phyloP scores from a whole-genome alignment of 1,140 invertebrate species.

The Neodiprion pinetum region DNA sequence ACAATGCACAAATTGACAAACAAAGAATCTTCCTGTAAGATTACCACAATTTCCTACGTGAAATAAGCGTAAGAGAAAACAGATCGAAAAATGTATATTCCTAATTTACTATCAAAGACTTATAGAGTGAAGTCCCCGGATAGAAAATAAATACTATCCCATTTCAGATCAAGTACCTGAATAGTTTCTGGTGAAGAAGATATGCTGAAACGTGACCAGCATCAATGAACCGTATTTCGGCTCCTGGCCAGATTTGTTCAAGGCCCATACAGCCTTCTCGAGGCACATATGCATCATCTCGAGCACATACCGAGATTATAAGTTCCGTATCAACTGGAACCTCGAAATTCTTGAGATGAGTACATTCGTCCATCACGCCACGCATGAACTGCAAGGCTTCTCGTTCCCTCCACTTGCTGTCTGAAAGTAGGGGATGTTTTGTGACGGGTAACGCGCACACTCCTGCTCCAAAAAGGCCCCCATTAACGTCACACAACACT shows the following conservation, averaged over 20 bases:
- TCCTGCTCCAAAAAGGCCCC: slow-evolving; percentile 33
- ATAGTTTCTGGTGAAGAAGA: slow-evolving; percentile 83
- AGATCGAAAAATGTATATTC: background rate
- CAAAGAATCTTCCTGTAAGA: slow-evolving; percentile 11
- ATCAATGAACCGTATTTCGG: slow-evolving; percentile 85
- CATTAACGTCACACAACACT: slow-evolving; percentile 18
- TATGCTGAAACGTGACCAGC: slow-evolving; percentile 92
- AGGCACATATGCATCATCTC: slow-evolving; percentile 92
- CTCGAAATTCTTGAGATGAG: slow-evolving; percentile 93
- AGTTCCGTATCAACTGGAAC: slow-evolving; percentile 83
- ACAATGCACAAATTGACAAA: slow-evolving; percentile 14
- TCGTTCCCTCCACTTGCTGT: slow-evolving; percentile 63
- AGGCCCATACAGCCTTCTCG: slow-evolving; percentile 81
- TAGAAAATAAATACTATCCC: slow-evolving; percentile 22
- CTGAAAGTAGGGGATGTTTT: slow-evolving; percentile 46
- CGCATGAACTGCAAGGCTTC: slow-evolving; percentile 94
- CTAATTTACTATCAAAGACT: no score
- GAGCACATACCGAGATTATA: slow-evolving; percentile 86
- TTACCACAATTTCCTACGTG: background rate
- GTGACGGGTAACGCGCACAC: slow-evolving; percentile 51
- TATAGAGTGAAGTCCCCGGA: no score
- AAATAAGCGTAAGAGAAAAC: slow-evolving; percentile 1
- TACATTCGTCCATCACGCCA: slow-evolving; percentile 98
- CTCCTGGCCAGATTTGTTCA: slow-evolving; percentile 91
- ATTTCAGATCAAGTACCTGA: slow-evolving; percentile 70